Evolutionary conservation across 2,797 vertebrate species (phyloP).

Genomic region (Phoxinus dragarum): DNA sequence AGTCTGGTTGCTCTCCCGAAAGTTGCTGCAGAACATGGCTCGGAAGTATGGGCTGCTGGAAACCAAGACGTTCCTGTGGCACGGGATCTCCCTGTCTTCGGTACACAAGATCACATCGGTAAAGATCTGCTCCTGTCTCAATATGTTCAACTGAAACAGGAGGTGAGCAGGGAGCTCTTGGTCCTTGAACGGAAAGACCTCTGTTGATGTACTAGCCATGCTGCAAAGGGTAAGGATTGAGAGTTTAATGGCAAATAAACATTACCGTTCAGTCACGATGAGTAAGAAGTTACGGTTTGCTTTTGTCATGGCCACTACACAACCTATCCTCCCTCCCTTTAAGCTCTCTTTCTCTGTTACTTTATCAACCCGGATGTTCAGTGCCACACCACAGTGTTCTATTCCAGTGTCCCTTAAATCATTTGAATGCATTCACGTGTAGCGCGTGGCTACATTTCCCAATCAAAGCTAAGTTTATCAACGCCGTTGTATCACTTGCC

Average conservation of each 20-base stretch:
- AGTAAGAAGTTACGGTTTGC: constrained; percentile 11
- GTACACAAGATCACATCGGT: constrained; percentile 90
- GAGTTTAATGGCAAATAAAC: not conserved
- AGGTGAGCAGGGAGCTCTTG: constrained; percentile 84
- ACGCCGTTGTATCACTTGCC: constrained; percentile 63
- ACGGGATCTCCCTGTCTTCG: constrained; percentile 84
- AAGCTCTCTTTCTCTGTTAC: constrained; percentile 37
- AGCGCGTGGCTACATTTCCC: constrained; percentile 60
- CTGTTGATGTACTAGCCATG: constrained; percentile 81
- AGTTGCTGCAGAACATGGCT: constrained; percentile 95
- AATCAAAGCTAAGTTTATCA: constrained; percentile 64
- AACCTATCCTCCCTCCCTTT: constrained; percentile 38
- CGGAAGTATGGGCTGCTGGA: constrained; percentile 95
- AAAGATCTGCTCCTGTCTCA: constrained; percentile 84
- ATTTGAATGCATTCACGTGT: constrained; percentile 64
- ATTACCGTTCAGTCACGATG: not conserved
- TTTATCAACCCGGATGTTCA: constrained; percentile 60
- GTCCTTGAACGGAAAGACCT: constrained; percentile 88
- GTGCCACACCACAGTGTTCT: constrained; percentile 59
- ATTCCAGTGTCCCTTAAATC: constrained; percentile 68
- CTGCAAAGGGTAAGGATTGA: constrained; percentile 55
- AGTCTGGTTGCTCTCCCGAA: constrained; percentile 86
- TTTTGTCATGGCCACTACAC: not conserved
- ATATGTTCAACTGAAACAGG: constrained; percentile 84
- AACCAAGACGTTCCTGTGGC: constrained; percentile 91